These are phyloP conservation scores for Hippocampus barbouri DNA, from an alignment of 2,113 vertebrate genomes.

Conservation along the genomic window DNA sequence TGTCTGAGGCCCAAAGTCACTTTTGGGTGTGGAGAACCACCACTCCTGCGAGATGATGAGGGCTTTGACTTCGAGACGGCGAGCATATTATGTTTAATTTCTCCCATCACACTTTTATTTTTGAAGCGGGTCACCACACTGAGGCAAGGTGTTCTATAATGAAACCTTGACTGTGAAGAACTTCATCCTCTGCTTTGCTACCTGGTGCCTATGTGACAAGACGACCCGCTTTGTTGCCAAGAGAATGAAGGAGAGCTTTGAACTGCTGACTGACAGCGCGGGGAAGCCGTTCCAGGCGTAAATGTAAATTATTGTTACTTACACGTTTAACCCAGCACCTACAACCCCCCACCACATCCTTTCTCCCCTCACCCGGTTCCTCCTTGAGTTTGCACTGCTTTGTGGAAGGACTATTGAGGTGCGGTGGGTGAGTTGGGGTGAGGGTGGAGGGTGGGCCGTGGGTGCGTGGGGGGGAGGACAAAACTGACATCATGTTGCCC, in stretches of 20 bases:
- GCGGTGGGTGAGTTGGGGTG: background rate
- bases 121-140: constrained; percentile 25
- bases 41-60: constrained; percentile 1
- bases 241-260: constrained; percentile 57
- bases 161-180: constrained; percentile 64
- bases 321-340: constrained; percentile 69
- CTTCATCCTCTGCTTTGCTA: constrained; percentile 55
- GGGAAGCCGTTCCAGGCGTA: constrained; percentile 55
- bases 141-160: constrained; percentile 54
- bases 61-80: constrained; percentile 6
- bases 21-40: constrained; percentile 5
- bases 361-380: constrained; percentile 1
- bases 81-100: constrained; percentile 57
- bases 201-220: constrained; percentile 57
- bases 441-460: background rate
- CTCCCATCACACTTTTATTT: constrained; percentile 30
- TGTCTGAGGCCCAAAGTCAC: constrained; percentile 30
- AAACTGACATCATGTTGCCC: constrained; percentile 78
- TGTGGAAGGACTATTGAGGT: constrained; percentile 10
- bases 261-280: constrained; percentile 60
- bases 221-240: constrained; percentile 60
- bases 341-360: constrained; percentile 15
- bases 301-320: constrained; percentile 76
- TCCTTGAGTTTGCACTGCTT: constrained; percentile 12
- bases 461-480: constrained; percentile 37